Evolutionary conservation across 2,888 invertebrate genomes (phyloP).

Genomic region (Macrosiphum euphorbiae): DNA sequence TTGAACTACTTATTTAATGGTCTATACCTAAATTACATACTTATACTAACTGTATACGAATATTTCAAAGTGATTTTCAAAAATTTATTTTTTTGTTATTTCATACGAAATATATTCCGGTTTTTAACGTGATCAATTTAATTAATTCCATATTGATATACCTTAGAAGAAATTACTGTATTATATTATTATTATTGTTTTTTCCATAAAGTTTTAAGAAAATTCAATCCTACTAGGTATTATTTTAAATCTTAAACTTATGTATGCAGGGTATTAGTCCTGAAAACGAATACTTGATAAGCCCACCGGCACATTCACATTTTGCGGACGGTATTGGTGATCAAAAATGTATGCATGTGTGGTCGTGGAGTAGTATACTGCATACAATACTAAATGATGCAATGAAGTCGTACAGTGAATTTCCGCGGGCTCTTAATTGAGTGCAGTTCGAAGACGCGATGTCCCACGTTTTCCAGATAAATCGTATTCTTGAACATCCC

Average conservation of each 20-base stretch:
- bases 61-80: too few species aligned
- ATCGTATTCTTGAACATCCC: too few species aligned
- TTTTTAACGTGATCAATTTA: neutral
- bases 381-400: slow-evolving; percentile 84
- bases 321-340: slow-evolving; percentile 93
- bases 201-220: neutral
- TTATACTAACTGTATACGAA: too few species aligned
- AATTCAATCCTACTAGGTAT: slow-evolving; percentile 6
- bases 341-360: slow-evolving; percentile 88
- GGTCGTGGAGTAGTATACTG: slow-evolving; percentile 78
- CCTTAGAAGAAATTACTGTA: neutral
- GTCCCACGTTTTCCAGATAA: slow-evolving; percentile 91
- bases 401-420: slow-evolving; percentile 87
- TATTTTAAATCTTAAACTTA: neutral
- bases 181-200: neutral
- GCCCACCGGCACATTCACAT: slow-evolving; percentile 91
- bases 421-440: slow-evolving; percentile 90
- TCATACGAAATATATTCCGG: neutral
- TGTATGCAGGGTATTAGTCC: slow-evolving; percentile 76
- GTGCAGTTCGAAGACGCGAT: slow-evolving; percentile 98
- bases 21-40: too few species aligned
- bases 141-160: neutral
- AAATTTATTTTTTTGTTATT: neutral
- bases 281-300: slow-evolving; percentile 79
- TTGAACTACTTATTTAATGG: neutral